Evolutionary conservation across 2,113 vertebrate genomes (phyloP).

Genomic region (Lepus americanus): DNA sequence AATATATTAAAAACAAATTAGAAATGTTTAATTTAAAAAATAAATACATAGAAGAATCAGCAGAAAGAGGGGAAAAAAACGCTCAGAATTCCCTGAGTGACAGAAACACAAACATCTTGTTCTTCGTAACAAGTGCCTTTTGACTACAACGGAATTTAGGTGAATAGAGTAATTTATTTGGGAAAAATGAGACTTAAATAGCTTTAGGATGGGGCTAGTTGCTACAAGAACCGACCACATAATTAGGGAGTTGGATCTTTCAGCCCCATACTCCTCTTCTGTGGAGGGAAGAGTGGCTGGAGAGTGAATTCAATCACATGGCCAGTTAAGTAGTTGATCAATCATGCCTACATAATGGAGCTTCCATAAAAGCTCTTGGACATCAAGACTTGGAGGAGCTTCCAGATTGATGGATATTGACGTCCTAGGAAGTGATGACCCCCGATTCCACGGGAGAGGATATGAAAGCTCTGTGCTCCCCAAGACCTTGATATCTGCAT

Average conservation of each 20-base stretch:
- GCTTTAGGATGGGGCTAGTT: background rate
- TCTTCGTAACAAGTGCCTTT: background rate
- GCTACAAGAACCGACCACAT: background rate
- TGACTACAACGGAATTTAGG: background rate
- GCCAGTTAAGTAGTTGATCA: background rate
- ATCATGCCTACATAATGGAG: background rate
- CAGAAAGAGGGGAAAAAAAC: no score
- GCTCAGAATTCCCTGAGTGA: background rate
- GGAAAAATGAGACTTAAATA: background rate
- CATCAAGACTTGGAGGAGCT: background rate
- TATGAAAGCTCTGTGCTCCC: background rate
- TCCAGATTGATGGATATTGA: background rate
- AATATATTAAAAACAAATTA: no score
- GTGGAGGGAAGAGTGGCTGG: background rate
- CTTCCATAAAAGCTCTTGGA: background rate
- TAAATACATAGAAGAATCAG: no score
- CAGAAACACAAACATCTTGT: background rate
- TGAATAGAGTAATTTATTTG: background rate
- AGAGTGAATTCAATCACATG: background rate
- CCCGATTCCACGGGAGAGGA: background rate
- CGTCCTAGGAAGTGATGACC: no score
- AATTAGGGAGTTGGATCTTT: background rate
- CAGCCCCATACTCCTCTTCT: background rate
- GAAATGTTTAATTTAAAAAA: no score
- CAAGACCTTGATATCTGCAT: background rate